Evolutionary conservation across 2,113 vertebrate species (phyloP), one percentile per base, ranked within the genome.

Genomic region (Sula dactylatra): DNA sequence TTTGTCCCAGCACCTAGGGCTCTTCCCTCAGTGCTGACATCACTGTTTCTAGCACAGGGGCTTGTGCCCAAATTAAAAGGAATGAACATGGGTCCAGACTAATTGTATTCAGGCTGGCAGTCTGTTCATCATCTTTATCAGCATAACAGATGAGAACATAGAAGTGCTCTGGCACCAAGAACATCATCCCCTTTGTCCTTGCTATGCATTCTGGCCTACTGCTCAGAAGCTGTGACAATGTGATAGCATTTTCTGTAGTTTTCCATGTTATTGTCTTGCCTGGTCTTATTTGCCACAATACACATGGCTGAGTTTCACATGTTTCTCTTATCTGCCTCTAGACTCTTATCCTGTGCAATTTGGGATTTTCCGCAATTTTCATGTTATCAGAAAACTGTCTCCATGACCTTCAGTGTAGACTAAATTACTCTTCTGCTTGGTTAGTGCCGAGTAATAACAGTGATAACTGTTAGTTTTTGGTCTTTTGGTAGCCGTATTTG

Each of bases 81-180:
- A 40, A 86, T 59, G 26, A 80, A 34, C 40, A 32, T 1, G 13
- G 27, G 24, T 52, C 21, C 34, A 62, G 42, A 73, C 50, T 61
- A 92, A 80, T 62, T 62, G 7, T 26, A 25, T 69, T 61, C 79
- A 90, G 52, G n/a, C 26, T 52, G 15, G n/a, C 25, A 80, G 52
- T 38, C 49, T 69, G 25, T 16, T 82, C 40, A 31, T 61, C 47
- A 74, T n/a, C 69, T 85, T 92, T 54, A 82, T 45, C 50, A 79
- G 65, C 66, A 11, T 0, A 0, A 74, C 38, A 74, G 31, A 52
- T 12, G 7, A 59, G 25, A 69, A 7, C 1, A 5, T 8, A 77
- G 64, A 91, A 93, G 32, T 15, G 26, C 47, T 77, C 67, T 49
- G 31, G 54, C 59, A 56, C 38, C 1, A 4, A 71, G 70, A 72